Conservation (phyloP, 2,888 invertebrate genomes). For the Galeopsomyia nigrocyanea region DNA sequence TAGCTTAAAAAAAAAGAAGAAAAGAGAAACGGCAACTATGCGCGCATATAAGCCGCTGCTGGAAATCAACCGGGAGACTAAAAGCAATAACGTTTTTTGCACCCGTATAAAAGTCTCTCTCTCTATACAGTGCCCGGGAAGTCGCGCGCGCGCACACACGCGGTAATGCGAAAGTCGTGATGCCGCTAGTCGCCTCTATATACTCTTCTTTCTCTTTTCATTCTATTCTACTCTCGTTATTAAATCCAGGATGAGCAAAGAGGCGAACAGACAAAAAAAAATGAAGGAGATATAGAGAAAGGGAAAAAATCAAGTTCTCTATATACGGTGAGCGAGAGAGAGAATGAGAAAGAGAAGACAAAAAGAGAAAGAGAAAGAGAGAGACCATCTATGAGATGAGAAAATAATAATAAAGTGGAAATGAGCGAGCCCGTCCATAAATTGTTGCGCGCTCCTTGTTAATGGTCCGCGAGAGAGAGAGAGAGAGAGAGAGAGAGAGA, state of each 20-base stretch:
- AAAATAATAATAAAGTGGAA: constrained; percentile 69
- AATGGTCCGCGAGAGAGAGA: constrained; percentile 60
- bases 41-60: background rate
- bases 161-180: constrained; percentile 30
- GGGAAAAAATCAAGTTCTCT: constrained; percentile 36
- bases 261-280: constrained; percentile 6
- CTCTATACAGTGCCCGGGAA: constrained; percentile 5
- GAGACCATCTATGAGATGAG: constrained; percentile 66
- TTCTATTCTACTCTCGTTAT: constrained; percentile 45
- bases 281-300: constrained; percentile 23
- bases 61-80: constrained; percentile 21
- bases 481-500: too few relatives aligned
- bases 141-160: background rate
- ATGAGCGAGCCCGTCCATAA: constrained; percentile 68
- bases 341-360: background rate
- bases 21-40: background rate
- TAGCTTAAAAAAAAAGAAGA: background rate
- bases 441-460: constrained; percentile 68
- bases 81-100: constrained; percentile 37
- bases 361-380: constrained; percentile 49
- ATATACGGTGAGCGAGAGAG: constrained; percentile 14
- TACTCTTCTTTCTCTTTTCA: constrained; percentile 6
- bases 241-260: constrained; percentile 42
- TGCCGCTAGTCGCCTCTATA: constrained; percentile 20
- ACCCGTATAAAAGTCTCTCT: constrained; percentile 10